Evolutionary conservation across 2,888 invertebrate species (phyloP).

Genomic region (Trichogramma dendrolimi): DNA sequence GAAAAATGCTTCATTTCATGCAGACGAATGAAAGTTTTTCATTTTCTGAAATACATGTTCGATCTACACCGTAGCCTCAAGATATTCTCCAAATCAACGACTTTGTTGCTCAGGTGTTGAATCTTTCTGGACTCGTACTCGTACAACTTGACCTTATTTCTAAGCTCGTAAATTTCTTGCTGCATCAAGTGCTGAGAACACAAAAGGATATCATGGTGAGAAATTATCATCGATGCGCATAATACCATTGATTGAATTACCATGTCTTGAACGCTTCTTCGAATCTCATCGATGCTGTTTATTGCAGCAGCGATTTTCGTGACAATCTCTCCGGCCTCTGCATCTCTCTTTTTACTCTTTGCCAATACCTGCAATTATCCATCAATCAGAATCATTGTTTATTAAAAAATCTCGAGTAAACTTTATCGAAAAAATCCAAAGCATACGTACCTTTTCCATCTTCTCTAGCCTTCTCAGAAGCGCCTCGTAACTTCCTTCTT

Average conservation of each 20-base stretch:
- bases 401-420: background rate
- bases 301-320: slow-evolving; percentile 43
- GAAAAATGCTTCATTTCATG: too few species aligned
- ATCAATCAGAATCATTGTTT: background rate
- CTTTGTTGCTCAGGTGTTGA: slow-evolving; percentile 43
- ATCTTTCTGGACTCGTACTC: slow-evolving; percentile 45
- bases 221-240: background rate
- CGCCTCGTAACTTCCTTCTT: slow-evolving; percentile 43
- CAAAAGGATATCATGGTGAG: background rate
- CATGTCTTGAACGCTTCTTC: slow-evolving; percentile 44
- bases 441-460: slow-evolving; percentile 43
- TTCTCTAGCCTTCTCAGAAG: slow-evolving; percentile 46
- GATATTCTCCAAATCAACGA: slow-evolving; percentile 44
- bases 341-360: slow-evolving; percentile 42
- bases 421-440: slow-evolving; percentile 3
- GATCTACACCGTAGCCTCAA: slow-evolving; percentile 42
- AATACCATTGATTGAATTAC: slow-evolving; percentile 32
- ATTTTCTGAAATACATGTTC: slow-evolving; percentile 2
- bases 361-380: slow-evolving; percentile 41
- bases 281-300: slow-evolving; percentile 45
- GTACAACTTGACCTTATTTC: slow-evolving; percentile 43
- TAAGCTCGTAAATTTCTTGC: slow-evolving; percentile 44
- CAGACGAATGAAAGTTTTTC: too few species aligned
- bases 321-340: slow-evolving; percentile 42
- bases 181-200: slow-evolving; percentile 44